Base-by-base conservation (phyloP, 2,888 invertebrate species). In the Bellardia pandia region DNA sequence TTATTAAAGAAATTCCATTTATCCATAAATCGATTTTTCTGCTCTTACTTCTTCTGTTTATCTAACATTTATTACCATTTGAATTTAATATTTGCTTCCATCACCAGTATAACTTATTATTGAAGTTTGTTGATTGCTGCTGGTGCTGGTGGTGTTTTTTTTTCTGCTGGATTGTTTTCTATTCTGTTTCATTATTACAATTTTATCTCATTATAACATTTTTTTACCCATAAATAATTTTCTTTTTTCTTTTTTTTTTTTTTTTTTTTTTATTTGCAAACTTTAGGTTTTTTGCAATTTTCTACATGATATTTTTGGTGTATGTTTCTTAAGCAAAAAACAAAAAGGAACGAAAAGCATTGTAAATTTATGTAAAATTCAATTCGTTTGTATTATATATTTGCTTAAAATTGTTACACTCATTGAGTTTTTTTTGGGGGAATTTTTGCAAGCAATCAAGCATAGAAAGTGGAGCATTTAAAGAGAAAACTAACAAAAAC, bases 161-260 rank as follows among this genome's bases (percentile, higher is more conserved):
- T 48, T 48, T 33, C 3, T 58, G 9, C 3, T 51, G 5, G 3
- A 14, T 33, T 7, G 7, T 74, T 48, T 66, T 53, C n/a, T 56
- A 30, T n/a, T 16, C 6, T 69, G 5, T 6, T 58, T 51, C 23
- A 64, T 80, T 72, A 80, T 72, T 40, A 14, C 9, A 74, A 68
- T 48, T 64, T 69, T 53, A 69, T 75, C 60, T 75, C 69, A 60
- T 83, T 76, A 76, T 76, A 16, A 68, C 60, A 56, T 16, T 40
- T 66, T 62, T 30, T 60, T 45, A n/a, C n/a, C 13, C n/a, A 37
- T 74, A 45, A 56, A 37, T 37, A 66, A 23, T 45, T 75, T 75
- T 51, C 4, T 16, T 81, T 33, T 45, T 37, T 58, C 3, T 23
- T 51, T 58, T 13, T 11, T 37, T 40, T n/a, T 0, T 23, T 51